These are phyloP conservation scores for Cecropterus lyciades DNA, from an alignment of 1,140 invertebrate genomes.

Conservation along the genomic window DNA sequence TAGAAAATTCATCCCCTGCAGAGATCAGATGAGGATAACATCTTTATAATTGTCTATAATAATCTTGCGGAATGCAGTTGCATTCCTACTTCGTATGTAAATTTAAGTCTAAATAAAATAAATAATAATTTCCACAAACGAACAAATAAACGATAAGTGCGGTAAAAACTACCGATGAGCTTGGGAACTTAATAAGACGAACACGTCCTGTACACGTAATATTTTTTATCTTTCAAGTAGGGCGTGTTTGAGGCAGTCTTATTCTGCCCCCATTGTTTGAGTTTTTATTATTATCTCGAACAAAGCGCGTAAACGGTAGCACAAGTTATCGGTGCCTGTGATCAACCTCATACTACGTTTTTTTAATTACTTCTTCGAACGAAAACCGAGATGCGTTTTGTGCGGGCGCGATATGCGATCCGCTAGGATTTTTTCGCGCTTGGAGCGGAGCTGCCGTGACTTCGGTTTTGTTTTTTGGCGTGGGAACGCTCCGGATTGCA, in stretches of 20 bases:
- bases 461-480: constrained; percentile 36
- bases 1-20: too few species aligned
- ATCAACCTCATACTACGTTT: constrained; percentile 74
- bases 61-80: too few species aligned
- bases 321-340: constrained; percentile 73
- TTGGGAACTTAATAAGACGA: constrained; percentile 70
- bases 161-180: constrained; percentile 43
- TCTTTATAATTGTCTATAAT: too few species aligned
- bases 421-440: constrained; percentile 43
- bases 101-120: too few species aligned
- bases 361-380: constrained; percentile 62
- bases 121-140: not conserved
- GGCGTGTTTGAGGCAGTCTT: constrained; percentile 66
- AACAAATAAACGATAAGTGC: constrained; percentile 12
- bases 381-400: constrained; percentile 62
- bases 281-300: constrained; percentile 73
- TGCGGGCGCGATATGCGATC: constrained; percentile 62
- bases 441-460: constrained; percentile 35
- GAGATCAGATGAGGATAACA: too few species aligned
- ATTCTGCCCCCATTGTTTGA: constrained; percentile 70
- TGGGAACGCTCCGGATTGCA: constrained; percentile 32
- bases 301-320: constrained; percentile 82
- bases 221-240: constrained; percentile 70
- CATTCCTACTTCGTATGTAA: too few species aligned
- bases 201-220: constrained; percentile 58